Conservation (phyloP, 2,888 invertebrate genomes). For the Griposia aprilina region DNA sequence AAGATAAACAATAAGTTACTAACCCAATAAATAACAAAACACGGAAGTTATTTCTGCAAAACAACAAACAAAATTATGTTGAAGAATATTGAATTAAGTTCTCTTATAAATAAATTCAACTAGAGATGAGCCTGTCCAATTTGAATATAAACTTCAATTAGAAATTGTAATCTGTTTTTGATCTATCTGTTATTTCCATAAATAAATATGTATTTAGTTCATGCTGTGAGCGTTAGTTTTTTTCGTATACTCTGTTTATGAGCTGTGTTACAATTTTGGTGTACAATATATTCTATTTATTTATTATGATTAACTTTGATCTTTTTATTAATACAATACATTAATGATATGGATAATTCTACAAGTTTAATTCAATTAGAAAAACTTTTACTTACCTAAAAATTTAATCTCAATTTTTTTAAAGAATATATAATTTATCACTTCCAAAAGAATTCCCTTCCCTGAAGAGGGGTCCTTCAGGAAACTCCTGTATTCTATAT, state of each 20-base stretch:
- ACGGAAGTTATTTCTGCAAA: neutral
- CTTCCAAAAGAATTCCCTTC: neutral
- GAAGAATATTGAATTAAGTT: constrained; percentile 10
- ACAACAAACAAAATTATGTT: neutral
- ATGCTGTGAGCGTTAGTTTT: neutral
- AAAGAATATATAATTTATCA: neutral
- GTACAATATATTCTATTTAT: neutral
- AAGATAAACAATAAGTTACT: neutral
- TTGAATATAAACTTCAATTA: constrained; percentile 17
- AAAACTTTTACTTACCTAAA: neutral
- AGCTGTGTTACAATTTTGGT: neutral
- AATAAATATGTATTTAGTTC: neutral
- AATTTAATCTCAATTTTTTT: neutral
- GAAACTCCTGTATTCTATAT: neutral
- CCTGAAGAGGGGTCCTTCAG: too few species aligned
- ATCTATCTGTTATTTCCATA: neutral
- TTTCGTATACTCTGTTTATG: neutral
- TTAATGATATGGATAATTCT: neutral
- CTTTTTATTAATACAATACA: neutral
- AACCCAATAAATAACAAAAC: neutral
- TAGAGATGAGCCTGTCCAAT: constrained; percentile 5
- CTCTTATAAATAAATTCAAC: constrained; percentile 13
- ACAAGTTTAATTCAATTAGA: neutral
- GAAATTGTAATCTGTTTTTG: constrained; percentile 12
- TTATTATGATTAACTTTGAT: neutral